These are phyloP conservation scores for Seladonia tumulorum DNA, from an alignment of 2,888 invertebrate genomes.

Conservation along the genomic window DNA sequence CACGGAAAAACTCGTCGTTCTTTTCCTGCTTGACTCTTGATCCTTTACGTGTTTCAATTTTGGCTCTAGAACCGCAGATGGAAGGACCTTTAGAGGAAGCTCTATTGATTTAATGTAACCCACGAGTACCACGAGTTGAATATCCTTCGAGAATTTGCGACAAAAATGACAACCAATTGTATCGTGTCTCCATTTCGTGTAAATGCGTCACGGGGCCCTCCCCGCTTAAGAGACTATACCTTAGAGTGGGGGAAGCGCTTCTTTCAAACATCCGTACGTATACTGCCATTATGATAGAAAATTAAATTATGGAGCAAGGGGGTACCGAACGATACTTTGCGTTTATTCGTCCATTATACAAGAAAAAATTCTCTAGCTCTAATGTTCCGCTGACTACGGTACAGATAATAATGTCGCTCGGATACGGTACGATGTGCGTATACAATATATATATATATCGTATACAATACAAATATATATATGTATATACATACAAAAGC, in stretches of 20 bases:
- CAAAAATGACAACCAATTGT: no score
- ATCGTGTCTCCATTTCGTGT: no score
- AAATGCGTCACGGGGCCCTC: no score
- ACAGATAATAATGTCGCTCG: conserved; percentile 76
- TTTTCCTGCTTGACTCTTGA: neutral
- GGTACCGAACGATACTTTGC: conserved; percentile 80
- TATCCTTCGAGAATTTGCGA: no score
- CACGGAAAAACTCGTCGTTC: conserved; percentile 16
- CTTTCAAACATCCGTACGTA: no score
- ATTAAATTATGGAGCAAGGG: conserved; percentile 19
- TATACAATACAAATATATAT: conserved; percentile 49
- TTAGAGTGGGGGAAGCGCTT: no score
- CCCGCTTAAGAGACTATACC: no score
- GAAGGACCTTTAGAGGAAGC: no score
- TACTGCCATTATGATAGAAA: no score
- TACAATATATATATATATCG: conserved; percentile 78
- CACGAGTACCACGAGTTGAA: no score
- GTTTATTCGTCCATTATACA: conserved; percentile 81
- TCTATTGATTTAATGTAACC: no score
- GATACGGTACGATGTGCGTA: conserved; percentile 81
- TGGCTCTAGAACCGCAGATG: neutral
- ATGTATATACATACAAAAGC: conserved; percentile 79
- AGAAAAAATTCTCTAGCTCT: conserved; percentile 79
- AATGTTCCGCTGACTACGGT: conserved; percentile 78
- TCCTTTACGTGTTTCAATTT: neutral